Conservation (phyloP, 2,797 vertebrate genomes). For the Antrozous pallidus region DNA sequence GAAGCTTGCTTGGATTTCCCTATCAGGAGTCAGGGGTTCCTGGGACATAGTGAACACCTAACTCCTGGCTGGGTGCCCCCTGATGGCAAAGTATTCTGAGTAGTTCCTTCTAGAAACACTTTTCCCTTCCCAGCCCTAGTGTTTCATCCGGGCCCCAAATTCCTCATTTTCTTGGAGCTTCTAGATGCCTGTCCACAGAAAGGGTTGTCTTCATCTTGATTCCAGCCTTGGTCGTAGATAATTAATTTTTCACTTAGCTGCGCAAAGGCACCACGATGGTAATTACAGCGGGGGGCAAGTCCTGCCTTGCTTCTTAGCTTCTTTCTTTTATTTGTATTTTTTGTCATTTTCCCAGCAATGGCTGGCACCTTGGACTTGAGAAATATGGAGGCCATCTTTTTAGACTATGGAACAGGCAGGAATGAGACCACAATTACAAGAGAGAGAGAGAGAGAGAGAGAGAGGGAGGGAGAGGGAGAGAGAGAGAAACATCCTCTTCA, state of each 20-base stretch:
- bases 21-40: background rate
- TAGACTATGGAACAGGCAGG: background rate
- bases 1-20: slow-evolving; percentile 41
- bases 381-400: background rate
- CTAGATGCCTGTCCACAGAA: slow-evolving; percentile 30
- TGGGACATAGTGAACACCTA: slow-evolving; percentile 7
- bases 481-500: slow-evolving; percentile 38
- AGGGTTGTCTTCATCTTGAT: slow-evolving; percentile 68
- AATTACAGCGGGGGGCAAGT: slow-evolving; percentile 27
- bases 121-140: background rate
- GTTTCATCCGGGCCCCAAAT: background rate
- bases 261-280: background rate
- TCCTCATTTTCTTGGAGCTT: background rate
- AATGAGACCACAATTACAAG: background rate
- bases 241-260: slow-evolving; percentile 66
- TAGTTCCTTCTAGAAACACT: background rate
- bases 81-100: background rate
- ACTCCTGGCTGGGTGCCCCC: rapidly evolving
- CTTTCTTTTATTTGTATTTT: background rate
- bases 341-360: slow-evolving; percentile 2
- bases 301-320: background rate
- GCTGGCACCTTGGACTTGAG: slow-evolving; percentile 56
- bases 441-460: background rate
- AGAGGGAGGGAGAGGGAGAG: background rate
- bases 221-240: slow-evolving; percentile 60